Evolutionary conservation across 2,888 invertebrate genomes (phyloP), one percentile per base, ranked within the genome.

Genomic region (Andrena minutula): DNA sequence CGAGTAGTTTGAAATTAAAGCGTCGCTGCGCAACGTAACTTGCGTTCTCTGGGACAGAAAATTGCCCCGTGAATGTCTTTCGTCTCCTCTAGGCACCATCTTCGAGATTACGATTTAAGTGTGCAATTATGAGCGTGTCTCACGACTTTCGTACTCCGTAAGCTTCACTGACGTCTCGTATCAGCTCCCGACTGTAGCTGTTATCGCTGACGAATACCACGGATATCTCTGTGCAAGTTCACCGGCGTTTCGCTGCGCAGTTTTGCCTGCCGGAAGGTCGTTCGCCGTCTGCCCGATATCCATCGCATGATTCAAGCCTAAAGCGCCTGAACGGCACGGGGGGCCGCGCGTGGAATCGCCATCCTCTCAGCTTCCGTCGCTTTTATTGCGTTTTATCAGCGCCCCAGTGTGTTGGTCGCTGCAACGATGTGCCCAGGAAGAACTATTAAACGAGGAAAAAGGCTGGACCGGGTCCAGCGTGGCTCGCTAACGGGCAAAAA

Each of bases 381-480:
- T 70, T 63, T 60, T 28, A 47, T 47, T 28, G 41, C 60, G 6
- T 70, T 70, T 70, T 60, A 60, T 30, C 70, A 16, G 20, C 12
- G 70, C 30, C 28, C 60, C 35, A 16, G 47, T 41, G 47, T 20
- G 61, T 60, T 6, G 28, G 12, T 12, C 51, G 23, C 8, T 16
- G 61, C 51, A 20, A 28, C 51, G 32, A 51, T 30, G 63, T 28
- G 3, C 64, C 26, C 63, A 26, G 64, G 53, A 73, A 64, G 64
- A 64, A 64, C 63, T 73, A 64, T 73, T 63, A 53, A 64, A 56
- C 72, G 35, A 64, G 72, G 26, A 73, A 53, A 73, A 73, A 73
- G 23, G 23, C 51, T 72, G 72, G 72, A 51, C 32, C 64, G 26
- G 10, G 51, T 73, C 63, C 63, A 69, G 69, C 58, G 41, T 28